phyloP scores from a whole-genome alignment of 2,113 vertebrate species.

The Thermophis baileyi region DNA sequence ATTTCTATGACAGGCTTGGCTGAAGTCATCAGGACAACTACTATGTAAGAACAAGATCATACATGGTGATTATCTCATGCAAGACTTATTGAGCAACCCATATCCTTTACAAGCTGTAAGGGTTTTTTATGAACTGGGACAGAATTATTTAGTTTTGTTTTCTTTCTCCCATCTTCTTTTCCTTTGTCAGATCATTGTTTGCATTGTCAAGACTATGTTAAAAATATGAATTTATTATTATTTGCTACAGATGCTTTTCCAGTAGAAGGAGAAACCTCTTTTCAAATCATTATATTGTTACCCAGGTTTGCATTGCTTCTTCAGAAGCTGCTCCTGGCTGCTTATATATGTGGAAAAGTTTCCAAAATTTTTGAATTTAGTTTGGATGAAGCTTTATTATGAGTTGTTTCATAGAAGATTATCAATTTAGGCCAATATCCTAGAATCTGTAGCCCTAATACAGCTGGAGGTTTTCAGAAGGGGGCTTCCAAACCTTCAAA shows the following conservation, averaged over 20 bases:
- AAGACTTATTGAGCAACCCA: neutral
- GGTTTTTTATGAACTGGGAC: neutral
- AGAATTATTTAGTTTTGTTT: neutral
- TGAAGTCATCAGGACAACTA: neutral
- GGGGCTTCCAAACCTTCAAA: neutral
- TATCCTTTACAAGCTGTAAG: neutral
- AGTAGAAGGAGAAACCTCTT: neutral
- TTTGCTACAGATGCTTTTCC: neutral
- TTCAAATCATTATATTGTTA: neutral
- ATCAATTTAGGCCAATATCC: neutral
- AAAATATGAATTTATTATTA: neutral
- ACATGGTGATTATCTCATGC: neutral
- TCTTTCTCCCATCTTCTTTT: neutral
- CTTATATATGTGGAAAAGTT: neutral
- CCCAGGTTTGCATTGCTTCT: neutral
- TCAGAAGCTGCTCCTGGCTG: neutral
- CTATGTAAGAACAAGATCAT: neutral
- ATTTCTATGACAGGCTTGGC: neutral
- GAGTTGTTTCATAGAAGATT: neutral
- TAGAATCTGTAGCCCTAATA: neutral
- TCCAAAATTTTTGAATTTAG: neutral
- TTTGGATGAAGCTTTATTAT: neutral
- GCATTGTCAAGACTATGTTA: neutral
- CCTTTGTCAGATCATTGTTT: neutral
- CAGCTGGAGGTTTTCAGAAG: neutral